Conservation (phyloP, 2,797 vertebrate species). For the Apodemus agrarius region DNA sequence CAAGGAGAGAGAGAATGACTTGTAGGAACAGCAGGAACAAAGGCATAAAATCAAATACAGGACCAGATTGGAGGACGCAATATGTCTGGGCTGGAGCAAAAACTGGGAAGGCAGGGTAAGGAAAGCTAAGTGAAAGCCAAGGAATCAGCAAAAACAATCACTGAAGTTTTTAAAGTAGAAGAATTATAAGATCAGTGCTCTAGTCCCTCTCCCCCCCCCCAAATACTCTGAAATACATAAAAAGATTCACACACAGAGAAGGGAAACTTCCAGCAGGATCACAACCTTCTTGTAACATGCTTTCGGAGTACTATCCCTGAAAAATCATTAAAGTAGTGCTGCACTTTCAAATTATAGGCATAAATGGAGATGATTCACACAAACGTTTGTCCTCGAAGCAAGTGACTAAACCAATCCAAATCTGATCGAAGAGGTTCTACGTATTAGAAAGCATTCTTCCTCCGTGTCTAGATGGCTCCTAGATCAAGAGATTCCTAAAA, state of each 20-base stretch:
- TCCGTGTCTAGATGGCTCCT: constrained; percentile 39
- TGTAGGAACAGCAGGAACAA: constrained; percentile 37
- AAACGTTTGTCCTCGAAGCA: not conserved
- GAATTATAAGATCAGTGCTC: constrained; percentile 5
- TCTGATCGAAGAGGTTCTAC: constrained; percentile 6
- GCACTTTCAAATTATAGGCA: constrained; percentile 50
- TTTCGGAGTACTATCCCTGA: constrained; percentile 57
- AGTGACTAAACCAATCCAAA: constrained; percentile 23
- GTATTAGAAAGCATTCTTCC: constrained; percentile 26
- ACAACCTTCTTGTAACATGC: not conserved
- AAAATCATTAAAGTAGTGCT: constrained; percentile 33
- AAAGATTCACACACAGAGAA: not conserved
- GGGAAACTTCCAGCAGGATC: not conserved
- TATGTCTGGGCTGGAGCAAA: constrained; percentile 6
- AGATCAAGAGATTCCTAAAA: not conserved
- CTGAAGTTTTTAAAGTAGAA: constrained; percentile 6
- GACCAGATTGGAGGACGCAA: not conserved
- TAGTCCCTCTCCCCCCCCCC: not conserved
- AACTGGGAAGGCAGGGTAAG: not conserved
- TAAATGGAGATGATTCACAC: constrained; percentile 37
- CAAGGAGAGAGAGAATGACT: not conserved
- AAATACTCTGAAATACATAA: constrained; percentile 42
- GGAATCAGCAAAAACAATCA: constrained; percentile 26
- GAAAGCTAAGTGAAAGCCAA: not conserved
- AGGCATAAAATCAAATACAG: not conserved